Percentiles rank a stretch among this genome's conserved stretches.
These are phyloP conservation scores for Avahi laniger DNA, from an alignment of 2,797 vertebrate species.

Conservation along the genomic window DNA sequence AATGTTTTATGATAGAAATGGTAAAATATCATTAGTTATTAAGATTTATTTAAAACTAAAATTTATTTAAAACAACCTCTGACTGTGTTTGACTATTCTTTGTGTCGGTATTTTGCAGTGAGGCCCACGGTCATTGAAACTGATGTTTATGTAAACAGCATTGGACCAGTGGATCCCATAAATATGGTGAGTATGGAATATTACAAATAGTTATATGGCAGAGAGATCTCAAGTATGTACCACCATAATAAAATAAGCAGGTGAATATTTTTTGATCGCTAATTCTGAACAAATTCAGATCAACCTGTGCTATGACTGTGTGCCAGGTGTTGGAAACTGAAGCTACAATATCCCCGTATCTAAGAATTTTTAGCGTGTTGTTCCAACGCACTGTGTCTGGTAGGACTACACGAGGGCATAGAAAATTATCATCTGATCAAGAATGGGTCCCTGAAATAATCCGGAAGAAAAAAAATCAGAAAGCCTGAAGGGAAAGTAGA, in stretches of 20 bases:
- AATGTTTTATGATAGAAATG: neutral
- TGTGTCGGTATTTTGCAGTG: slow-evolving; percentile 87
- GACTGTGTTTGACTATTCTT: neutral
- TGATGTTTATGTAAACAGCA: slow-evolving; percentile 97
- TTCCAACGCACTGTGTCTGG: neutral
- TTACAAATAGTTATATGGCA: slow-evolving; percentile 27
- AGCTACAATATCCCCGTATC: neutral
- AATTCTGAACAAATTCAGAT: neutral
- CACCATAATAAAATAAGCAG: neutral
- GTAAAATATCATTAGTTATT: neutral
- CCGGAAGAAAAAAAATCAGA: neutral
- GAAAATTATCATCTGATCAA: neutral
- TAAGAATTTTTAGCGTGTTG: neutral
- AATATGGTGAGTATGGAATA: slow-evolving; percentile 93
- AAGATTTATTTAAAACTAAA: neutral
- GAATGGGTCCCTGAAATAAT: neutral
- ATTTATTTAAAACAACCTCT: neutral
- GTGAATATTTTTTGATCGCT: neutral
- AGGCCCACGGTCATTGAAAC: slow-evolving; percentile 96
- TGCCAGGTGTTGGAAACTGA: neutral
- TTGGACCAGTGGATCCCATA: slow-evolving; percentile 97
- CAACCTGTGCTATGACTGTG: neutral
- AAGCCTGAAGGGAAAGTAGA: neutral
- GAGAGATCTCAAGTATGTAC: neutral
- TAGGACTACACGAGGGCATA: neutral